phyloP scores from a whole-genome alignment of 2,888 invertebrate genomes.

The Coleophora deauratella region DNA sequence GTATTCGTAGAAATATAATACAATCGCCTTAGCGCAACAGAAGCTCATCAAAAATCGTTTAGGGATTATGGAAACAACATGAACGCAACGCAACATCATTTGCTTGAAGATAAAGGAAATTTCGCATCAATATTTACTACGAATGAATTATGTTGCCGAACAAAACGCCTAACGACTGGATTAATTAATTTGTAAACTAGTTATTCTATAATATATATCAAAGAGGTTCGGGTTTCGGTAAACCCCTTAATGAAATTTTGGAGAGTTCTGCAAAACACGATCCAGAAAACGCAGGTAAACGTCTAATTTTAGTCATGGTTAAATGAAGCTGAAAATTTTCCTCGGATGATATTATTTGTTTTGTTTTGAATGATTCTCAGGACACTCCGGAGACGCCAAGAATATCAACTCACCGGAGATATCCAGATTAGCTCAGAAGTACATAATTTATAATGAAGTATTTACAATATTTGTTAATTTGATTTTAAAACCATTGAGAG shows the following conservation, averaged over 20 bases:
- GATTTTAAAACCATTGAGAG: too few relatives aligned
- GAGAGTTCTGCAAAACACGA: too few relatives aligned
- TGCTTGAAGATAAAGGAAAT: conserved; percentile 27
- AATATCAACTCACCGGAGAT: conserved; percentile 7
- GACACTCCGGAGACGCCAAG: conserved; percentile 15
- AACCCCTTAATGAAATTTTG: too few relatives aligned
- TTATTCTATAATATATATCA: too few relatives aligned
- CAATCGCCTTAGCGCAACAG: conserved; percentile 20
- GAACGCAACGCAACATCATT: conserved; percentile 29
- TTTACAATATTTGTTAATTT: too few relatives aligned
- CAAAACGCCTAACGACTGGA: conserved; percentile 20
- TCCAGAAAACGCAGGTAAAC: too few relatives aligned
- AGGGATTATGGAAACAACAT: conserved; percentile 41
- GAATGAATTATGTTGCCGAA: conserved; percentile 17
- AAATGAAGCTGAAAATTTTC: conserved; percentile 10
- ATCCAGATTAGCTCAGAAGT: conserved; percentile 4
- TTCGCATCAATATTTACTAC: conserved; percentile 45
- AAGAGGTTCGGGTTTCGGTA: too few relatives aligned
- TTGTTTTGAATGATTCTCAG: conserved; percentile 11
- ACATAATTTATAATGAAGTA: too few relatives aligned
- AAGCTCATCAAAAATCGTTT: conserved; percentile 56
- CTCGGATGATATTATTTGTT: conserved; percentile 10
- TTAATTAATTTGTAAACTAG: too few relatives aligned
- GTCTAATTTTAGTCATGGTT: too few relatives aligned
- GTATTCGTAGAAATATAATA: not conserved